Percentiles rank a stretch among this genome's conserved stretches.
These are phyloP conservation scores for Drosophila funebris DNA, from an alignment of 1,140 invertebrate species.

Conservation along the genomic window DNA sequence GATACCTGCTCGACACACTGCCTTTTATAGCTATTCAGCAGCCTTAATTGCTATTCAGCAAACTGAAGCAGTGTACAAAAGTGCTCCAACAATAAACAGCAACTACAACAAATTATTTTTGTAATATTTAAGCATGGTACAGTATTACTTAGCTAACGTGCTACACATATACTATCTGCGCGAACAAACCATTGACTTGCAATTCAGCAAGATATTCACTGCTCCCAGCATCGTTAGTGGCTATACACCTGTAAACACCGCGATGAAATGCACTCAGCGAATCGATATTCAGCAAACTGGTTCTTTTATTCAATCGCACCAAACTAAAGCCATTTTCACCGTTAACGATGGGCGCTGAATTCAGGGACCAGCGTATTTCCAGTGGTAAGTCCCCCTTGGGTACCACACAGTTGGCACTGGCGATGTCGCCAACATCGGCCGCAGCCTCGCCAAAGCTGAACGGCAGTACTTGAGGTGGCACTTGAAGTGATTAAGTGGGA, in stretches of 20 bases:
- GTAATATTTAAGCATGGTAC: slow-evolving; percentile 32
- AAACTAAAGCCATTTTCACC: slow-evolving; percentile 73
- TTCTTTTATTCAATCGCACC: slow-evolving; percentile 63
- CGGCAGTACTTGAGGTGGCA: slow-evolving; percentile 85
- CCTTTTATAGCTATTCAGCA: slow-evolving; percentile 11
- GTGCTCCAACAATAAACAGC: slow-evolving; percentile 60
- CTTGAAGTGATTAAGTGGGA: slow-evolving; percentile 40
- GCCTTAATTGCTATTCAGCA: slow-evolving; percentile 12
- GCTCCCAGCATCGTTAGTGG: slow-evolving; percentile 85
- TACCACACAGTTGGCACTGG: slow-evolving; percentile 85
- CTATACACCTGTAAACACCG: slow-evolving; percentile 86
- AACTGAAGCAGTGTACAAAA: slow-evolving; percentile 15
- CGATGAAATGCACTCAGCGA: slow-evolving; percentile 84
- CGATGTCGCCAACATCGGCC: slow-evolving; percentile 86
- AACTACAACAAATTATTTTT: slow-evolving; percentile 30
- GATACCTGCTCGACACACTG: neutral
- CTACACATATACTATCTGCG: slow-evolving; percentile 22
- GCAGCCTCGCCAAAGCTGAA: slow-evolving; percentile 85
- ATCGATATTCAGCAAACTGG: slow-evolving; percentile 79
- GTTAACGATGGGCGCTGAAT: slow-evolving; percentile 73
- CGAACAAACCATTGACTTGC: slow-evolving; percentile 86
- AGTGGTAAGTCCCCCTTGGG: slow-evolving; percentile 85
- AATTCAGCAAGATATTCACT: slow-evolving; percentile 85
- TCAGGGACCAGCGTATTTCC: slow-evolving; percentile 84
- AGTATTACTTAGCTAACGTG: slow-evolving; percentile 47